Conservation (phyloP, 2,113 vertebrate species). For the Sander lucioperca region DNA sequence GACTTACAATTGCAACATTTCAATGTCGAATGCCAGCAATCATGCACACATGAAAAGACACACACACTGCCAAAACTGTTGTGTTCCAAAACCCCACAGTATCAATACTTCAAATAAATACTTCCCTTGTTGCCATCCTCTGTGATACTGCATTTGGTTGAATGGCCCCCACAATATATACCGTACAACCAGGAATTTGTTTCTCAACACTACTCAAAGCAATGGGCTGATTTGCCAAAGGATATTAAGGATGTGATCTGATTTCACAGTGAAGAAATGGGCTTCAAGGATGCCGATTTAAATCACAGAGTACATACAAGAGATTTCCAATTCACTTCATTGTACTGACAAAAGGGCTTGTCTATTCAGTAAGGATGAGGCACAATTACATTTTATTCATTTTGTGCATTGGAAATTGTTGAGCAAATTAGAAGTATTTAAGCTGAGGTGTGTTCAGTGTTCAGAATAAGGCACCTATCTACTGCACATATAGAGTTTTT, state of each 20-base stretch:
- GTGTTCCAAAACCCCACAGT: conserved; percentile 28
- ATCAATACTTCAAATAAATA: conserved; percentile 52
- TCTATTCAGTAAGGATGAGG: conserved; percentile 41
- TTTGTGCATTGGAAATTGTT: conserved; percentile 32
- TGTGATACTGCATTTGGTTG: conserved; percentile 48
- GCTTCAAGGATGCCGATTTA: conserved; percentile 54
- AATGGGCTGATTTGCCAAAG: conserved; percentile 57
- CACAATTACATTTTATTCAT: conserved; percentile 47
- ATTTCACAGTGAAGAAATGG: conserved; percentile 51
- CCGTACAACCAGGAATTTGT: conserved; percentile 57
- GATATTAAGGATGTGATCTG: conserved; percentile 62
- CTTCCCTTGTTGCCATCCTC: conserved; percentile 28
- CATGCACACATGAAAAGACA: conserved; percentile 18
- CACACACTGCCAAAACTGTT: conserved; percentile 27
- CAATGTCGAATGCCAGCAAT: conserved; percentile 32
- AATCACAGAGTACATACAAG: conserved; percentile 50
- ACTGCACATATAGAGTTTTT: not conserved
- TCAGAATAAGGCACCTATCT: not conserved
- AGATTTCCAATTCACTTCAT: conserved; percentile 51
- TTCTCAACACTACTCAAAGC: conserved; percentile 56
- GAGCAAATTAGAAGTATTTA: conserved; percentile 46
- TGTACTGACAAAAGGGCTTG: conserved; percentile 25
- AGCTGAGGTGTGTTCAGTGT: conserved; percentile 14
- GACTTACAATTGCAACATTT: conserved; percentile 49
- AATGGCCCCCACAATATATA: conserved; percentile 55